Conservation (phyloP, 2,113 vertebrate genomes). For the Mustelus asterias region DNA sequence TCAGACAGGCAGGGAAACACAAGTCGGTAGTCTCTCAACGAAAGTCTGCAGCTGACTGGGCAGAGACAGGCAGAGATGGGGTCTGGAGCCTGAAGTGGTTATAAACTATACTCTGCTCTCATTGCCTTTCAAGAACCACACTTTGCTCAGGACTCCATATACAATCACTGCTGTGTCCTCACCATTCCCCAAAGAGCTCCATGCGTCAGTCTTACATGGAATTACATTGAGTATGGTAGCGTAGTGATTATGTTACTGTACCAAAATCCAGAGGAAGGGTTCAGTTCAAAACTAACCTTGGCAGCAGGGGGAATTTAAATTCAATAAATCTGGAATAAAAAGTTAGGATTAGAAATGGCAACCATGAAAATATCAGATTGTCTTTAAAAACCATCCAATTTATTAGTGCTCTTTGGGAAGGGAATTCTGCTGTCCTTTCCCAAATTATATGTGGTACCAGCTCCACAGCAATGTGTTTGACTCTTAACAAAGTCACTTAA, state of each 20-base stretch:
- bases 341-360: too few relatives aligned
- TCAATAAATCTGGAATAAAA: too few relatives aligned
- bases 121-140: background rate
- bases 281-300: too few relatives aligned
- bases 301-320: too few relatives aligned
- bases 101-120: background rate
- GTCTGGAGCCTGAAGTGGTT: background rate
- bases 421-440: too few relatives aligned
- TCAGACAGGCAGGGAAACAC: background rate
- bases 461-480: too few relatives aligned
- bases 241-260: background rate
- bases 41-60: background rate
- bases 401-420: too few relatives aligned
- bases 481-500: too few relatives aligned
- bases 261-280: too few relatives aligned
- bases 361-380: too few relatives aligned
- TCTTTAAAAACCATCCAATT: too few relatives aligned
- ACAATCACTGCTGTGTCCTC: slow-evolving; percentile 18
- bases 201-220: background rate
- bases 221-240: background rate
- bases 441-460: too few relatives aligned
- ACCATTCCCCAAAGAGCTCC: background rate
- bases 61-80: background rate
- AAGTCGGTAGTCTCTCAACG: background rate
- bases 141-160: background rate